Percentiles rank a stretch among this genome's conserved stretches.
Conservation (phyloP, 2,888 invertebrate genomes). For the Tenthredo amoena region DNA sequence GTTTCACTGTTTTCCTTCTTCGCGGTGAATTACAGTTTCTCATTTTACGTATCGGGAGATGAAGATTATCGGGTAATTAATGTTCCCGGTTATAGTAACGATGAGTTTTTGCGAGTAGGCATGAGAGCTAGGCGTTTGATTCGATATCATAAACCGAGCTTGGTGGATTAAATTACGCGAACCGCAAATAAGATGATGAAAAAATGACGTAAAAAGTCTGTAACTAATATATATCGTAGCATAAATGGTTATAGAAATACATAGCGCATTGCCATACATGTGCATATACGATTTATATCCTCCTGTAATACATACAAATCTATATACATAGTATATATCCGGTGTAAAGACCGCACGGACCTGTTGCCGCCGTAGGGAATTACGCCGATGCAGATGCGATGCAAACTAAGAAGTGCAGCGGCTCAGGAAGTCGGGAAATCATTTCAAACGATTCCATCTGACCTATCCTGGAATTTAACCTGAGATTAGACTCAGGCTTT, state of each 20-base stretch:
- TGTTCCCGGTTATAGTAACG: neutral
- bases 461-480: constrained; percentile 65
- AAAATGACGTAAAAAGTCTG: neutral
- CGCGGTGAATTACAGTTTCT: too few species aligned
- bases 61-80: neutral
- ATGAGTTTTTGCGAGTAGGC: neutral
- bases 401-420: neutral
- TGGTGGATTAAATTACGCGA: neutral
- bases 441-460: constrained; percentile 58
- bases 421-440: constrained; percentile 15
- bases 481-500: constrained; percentile 66
- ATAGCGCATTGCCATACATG: neutral
- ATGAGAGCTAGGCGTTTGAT: neutral
- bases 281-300: neutral
- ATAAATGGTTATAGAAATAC: constrained; percentile 5
- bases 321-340: neutral
- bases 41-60: too few species aligned
- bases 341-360: neutral
- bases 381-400: neutral
- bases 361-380: constrained; percentile 40
- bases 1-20: too few species aligned
- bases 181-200: neutral
- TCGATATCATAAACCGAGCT: neutral
- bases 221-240: neutral
- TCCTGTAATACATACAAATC: neutral